Percentiles rank a stretch among this genome's conserved stretches.
Conservation (phyloP, 2,113 vertebrate species). For the Coregonus clupeaformis region DNA sequence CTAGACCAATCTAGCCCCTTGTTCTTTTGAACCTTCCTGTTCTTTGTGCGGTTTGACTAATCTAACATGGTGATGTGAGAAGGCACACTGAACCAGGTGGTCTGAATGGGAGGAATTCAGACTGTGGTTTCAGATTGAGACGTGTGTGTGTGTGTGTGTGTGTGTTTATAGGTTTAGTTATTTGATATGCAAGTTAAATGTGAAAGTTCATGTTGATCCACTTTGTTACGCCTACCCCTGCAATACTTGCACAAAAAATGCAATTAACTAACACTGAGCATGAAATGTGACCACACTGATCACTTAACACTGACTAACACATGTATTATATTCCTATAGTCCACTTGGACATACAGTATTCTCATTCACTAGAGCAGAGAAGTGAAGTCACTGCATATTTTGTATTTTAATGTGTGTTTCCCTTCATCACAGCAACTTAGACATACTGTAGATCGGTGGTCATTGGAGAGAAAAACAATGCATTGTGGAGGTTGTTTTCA, state of each 20-base stretch:
- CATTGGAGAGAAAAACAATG: constrained; percentile 13
- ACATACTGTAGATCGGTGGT: not conserved
- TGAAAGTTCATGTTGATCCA: constrained; percentile 29
- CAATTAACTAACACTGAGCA: constrained; percentile 11
- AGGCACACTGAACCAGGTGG: constrained; percentile 9
- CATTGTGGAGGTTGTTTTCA: constrained; percentile 13
- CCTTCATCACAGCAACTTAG: constrained; percentile 14
- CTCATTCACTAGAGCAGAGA: not conserved
- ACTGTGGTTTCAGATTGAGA: constrained; percentile 34
- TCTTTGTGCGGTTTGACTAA: too few relatives aligned
- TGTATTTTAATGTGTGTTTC: not conserved
- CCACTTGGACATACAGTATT: not conserved
- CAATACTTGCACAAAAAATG: constrained; percentile 59
- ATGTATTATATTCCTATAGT: too few relatives aligned
- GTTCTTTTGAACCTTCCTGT: not conserved
- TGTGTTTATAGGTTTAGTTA: constrained; percentile 10
- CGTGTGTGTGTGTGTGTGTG: constrained; percentile 2
- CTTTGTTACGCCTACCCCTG: constrained; percentile 33
- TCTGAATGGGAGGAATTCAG: too few relatives aligned
- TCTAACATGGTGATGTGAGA: not conserved
- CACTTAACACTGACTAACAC: not conserved
- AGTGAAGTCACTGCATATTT: constrained; percentile 9
- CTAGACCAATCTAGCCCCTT: not conserved
- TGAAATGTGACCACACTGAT: constrained; percentile 5
- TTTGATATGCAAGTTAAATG: constrained; percentile 53